phyloP scores from a whole-genome alignment of 2,888 invertebrate genomes.

The Lochmaea capreae region DNA sequence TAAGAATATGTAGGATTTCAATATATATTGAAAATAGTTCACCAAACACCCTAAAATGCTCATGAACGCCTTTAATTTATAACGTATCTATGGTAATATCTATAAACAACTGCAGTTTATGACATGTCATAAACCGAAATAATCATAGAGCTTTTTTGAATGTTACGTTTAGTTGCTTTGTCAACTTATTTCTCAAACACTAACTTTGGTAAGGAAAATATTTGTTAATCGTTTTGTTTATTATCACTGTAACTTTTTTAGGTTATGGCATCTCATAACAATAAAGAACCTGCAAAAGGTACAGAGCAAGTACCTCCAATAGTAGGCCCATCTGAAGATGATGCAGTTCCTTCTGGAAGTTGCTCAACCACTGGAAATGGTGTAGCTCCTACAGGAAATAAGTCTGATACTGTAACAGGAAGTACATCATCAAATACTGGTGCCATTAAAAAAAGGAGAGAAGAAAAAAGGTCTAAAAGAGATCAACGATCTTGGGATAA shows the following conservation, averaged over 20 bases:
- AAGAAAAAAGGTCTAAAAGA: slow-evolving; percentile 45
- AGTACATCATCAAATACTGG: slow-evolving; percentile 16
- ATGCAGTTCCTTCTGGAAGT: neutral
- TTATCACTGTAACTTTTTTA: neutral
- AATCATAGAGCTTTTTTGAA: neutral
- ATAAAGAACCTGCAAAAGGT: neutral
- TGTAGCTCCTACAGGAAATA: neutral
- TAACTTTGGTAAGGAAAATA: neutral
- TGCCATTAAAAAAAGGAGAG: slow-evolving; percentile 44
- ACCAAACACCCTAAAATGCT: neutral
- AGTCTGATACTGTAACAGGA: neutral
- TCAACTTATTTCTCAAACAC: neutral
- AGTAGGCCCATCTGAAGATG: neutral
- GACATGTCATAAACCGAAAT: neutral
- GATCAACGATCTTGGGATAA: slow-evolving; percentile 75
- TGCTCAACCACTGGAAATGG: slow-evolving; percentile 6
- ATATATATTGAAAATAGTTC: neutral
- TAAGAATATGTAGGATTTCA: neutral
- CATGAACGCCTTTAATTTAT: neutral
- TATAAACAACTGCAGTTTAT: slow-evolving; percentile 1
- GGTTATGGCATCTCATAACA: slow-evolving; percentile 13
- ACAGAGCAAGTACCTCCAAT: neutral
- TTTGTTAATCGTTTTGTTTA: neutral
- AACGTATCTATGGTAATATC: slow-evolving; percentile 5
- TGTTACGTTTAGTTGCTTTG: neutral